Evolutionary conservation across 1,140 invertebrate genomes (phyloP).

Genomic region (Brachionus paranguensis): DNA sequence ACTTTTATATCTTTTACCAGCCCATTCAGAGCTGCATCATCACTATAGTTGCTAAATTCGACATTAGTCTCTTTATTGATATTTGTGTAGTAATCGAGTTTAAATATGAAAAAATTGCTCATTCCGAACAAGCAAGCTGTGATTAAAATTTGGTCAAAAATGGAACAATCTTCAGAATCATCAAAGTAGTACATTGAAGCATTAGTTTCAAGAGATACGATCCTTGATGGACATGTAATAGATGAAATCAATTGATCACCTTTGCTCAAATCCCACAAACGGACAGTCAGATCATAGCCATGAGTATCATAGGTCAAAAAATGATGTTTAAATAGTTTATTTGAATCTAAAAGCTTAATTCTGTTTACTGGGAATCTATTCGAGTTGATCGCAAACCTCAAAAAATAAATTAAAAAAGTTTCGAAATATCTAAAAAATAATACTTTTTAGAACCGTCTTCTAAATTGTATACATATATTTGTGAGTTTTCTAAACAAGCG

Average conservation of each 20-base stretch:
- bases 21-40: neutral
- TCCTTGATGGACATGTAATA: slow-evolving; percentile 9
- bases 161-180: neutral
- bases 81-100: slow-evolving; percentile 1
- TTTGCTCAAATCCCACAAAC: slow-evolving; percentile 70
- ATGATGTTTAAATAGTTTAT: slow-evolving; percentile 32
- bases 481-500: slow-evolving; percentile 70
- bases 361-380: slow-evolving; percentile 20
- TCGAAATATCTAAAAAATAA: neutral
- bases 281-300: slow-evolving; percentile 65
- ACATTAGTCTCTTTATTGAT: neutral
- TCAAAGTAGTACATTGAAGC: neutral
- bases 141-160: neutral
- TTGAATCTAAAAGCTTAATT: slow-evolving; percentile 5
- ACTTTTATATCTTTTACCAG: neutral
- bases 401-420: neutral
- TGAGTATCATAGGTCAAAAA: slow-evolving; percentile 65
- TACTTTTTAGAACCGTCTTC: slow-evolving; percentile 64
- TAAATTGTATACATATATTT: slow-evolving; percentile 77
- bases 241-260: slow-evolving; percentile 56
- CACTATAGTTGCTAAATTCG: neutral
- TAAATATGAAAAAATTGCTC: neutral
- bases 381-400: neutral
- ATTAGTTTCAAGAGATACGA: neutral
- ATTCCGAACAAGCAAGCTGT: slow-evolving; percentile 1